These are phyloP conservation scores for Brassicogethes aeneus DNA, from an alignment of 2,888 invertebrate genomes.

Conservation along the genomic window DNA sequence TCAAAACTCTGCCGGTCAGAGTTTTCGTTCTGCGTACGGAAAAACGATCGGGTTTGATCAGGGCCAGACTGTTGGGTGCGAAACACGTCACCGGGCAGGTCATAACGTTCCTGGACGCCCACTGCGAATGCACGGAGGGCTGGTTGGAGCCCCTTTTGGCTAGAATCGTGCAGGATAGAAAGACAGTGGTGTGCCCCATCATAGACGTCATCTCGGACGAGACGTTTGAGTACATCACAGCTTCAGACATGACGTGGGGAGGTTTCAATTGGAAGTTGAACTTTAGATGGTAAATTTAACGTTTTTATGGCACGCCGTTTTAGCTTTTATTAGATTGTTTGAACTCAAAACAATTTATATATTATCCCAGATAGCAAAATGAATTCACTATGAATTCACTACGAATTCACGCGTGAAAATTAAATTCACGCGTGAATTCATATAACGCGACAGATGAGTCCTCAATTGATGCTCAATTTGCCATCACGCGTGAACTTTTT, in stretches of 20 bases:
- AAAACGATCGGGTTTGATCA: constrained; percentile 89
- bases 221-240: constrained; percentile 97
- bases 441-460: no score
- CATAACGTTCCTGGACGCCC: constrained; percentile 94
- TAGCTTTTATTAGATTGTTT: no score
- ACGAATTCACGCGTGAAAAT: no score
- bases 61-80: constrained; percentile 90
- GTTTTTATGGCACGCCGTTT: no score
- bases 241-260: constrained; percentile 99
- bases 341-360: no score
- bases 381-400: no score
- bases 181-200: constrained; percentile 94
- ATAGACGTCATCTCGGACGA: constrained; percentile 99
- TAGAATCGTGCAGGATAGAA: constrained; percentile 85
- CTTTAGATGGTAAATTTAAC: constrained; percentile 97
- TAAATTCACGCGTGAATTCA: no score
- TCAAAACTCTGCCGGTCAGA: constrained; percentile 74
- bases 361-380: no score
- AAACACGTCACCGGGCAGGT: constrained; percentile 86
- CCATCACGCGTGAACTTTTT: no score
- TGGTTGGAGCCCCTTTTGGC: constrained; percentile 94
- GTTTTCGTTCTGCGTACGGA: constrained; percentile 84
- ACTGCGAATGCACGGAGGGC: constrained; percentile 98
- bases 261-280: constrained; percentile 99
- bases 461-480: no score